phyloP scores from a whole-genome alignment of 2,888 invertebrate genomes.

The Osmoderma eremita region DNA sequence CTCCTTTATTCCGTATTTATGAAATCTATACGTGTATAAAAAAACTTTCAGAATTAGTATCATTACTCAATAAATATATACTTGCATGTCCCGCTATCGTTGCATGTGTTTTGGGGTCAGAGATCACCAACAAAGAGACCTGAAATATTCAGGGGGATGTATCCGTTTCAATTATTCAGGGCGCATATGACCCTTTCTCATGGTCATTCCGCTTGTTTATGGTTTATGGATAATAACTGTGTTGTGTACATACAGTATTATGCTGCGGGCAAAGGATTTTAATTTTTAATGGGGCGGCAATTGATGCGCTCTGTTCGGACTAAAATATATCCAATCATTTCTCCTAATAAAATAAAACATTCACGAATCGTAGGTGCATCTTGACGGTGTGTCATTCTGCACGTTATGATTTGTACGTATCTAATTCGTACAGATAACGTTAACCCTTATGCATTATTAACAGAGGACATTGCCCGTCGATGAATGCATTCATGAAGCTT shows the following conservation, averaged over 20 bases:
- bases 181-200: conserved; percentile 37
- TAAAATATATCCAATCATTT: conserved; percentile 13
- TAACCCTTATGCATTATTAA: conserved; percentile 12
- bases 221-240: conserved; percentile 39
- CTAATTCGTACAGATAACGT: neutral
- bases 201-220: conserved; percentile 39
- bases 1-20: conserved; percentile 17
- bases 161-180: conserved; percentile 36
- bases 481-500: conserved; percentile 20
- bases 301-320: conserved; percentile 6
- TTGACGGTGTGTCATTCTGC: conserved; percentile 12
- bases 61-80: conserved; percentile 24
- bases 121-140: conserved; percentile 43
- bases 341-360: conserved; percentile 26
- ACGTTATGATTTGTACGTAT: conserved; percentile 5
- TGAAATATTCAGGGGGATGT: conserved; percentile 45
- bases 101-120: conserved; percentile 44
- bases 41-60: conserved; percentile 17
- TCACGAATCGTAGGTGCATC: conserved; percentile 7
- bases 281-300: conserved; percentile 22
- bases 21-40: conserved; percentile 23
- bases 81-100: conserved; percentile 30
- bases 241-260: conserved; percentile 31
- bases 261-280: neutral
- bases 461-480: conserved; percentile 16